phyloP scores from a whole-genome alignment of 2,888 invertebrate species.

The Allophyes oxyacanthae region DNA sequence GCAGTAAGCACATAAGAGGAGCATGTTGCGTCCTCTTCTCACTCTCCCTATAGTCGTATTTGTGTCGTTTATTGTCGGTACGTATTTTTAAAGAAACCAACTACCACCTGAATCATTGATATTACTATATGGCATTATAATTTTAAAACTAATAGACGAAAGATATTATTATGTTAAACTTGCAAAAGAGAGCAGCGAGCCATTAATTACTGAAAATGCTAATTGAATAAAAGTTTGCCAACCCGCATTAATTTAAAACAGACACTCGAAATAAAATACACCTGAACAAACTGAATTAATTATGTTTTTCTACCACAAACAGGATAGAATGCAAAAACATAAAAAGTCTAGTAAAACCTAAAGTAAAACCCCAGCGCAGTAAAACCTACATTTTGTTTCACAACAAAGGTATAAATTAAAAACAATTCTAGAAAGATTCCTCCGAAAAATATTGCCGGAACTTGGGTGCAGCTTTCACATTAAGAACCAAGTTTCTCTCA shows the following conservation, averaged over 20 bases:
- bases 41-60: too few species aligned
- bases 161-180: neutral
- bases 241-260: slow-evolving; percentile 24
- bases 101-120: too few species aligned
- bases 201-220: slow-evolving; percentile 22
- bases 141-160: neutral
- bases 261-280: slow-evolving; percentile 25
- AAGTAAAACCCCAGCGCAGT: slow-evolving; percentile 19
- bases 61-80: too few species aligned
- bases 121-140: too few species aligned
- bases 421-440: slow-evolving; percentile 56
- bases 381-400: slow-evolving; percentile 30
- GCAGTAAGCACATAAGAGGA: too few species aligned
- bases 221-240: slow-evolving; percentile 23
- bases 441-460: slow-evolving; percentile 54
- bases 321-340: slow-evolving; percentile 22
- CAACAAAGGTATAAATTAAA: slow-evolving; percentile 55
- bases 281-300: slow-evolving; percentile 25
- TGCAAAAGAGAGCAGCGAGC: neutral
- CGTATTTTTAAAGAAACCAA: too few species aligned
- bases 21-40: too few species aligned
- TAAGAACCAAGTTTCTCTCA: slow-evolving; percentile 56
- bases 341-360: too few species aligned
- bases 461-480: slow-evolving; percentile 47
- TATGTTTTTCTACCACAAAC: slow-evolving; percentile 16